Base-by-base conservation (phyloP, 2,888 invertebrate species). In the Meliscaeva auricollis region DNA sequence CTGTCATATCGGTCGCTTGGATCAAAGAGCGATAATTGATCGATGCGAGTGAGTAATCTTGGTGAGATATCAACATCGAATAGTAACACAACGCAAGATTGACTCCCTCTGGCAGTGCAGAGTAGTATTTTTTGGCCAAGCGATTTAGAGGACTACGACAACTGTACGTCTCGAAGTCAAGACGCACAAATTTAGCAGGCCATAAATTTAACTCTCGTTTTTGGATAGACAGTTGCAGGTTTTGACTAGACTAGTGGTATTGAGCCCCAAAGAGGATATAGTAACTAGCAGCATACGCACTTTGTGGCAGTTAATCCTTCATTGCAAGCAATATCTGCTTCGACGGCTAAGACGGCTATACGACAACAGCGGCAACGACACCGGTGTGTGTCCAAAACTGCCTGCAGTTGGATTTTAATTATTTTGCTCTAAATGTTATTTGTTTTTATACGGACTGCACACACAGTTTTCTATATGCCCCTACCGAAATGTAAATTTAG, bases 21-120 rank as follows among this genome's bases (percentile, higher is more conserved):
- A 77, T 85, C 85, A 85, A 85, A 85, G 76, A 66, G 64, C 69
- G 85, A 81, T 81, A 85, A 85, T 81, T 85, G 85, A 85, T 81
- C 85, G 85, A 85, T 85, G 85, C 69, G 48, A 81, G 69, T 73
- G 77, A 81, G 85, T 85, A 81, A 85, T 85, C 85, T 81, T 32
- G 85, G 44, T 56, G 69, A 76, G 81, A 81, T 85, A 85, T 85
- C 85, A 81, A 81, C 81, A 68, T 76, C 66, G 56, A 84, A 79
- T 70, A 66, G 75, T 72, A 84, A 30, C 60, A 58, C 26, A 70
- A 52, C 64, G 38, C 79, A 75, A 50, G 54, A 80, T 80, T 73
- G 73, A 73, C 68, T 76, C 80, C 80, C 72, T 64, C 85, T 35
- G 73, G 83, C 50, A 58, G 32, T 9, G 20, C 11, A 22, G 54